Evolutionary conservation across 2,888 invertebrate genomes (phyloP).

Genomic region (Didymodactylos carnosus): DNA sequence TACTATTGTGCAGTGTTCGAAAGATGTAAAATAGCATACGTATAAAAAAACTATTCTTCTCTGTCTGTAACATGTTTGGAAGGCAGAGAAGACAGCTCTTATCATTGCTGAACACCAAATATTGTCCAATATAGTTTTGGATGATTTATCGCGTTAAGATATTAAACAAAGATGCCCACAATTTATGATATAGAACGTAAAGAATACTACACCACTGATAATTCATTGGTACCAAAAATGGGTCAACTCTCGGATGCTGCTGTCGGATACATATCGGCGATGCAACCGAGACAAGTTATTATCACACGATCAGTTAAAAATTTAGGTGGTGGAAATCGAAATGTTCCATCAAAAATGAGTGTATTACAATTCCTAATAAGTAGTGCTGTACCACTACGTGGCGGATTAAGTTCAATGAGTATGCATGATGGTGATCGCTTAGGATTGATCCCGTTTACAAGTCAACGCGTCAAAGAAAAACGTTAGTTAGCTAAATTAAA

Average conservation of each 20-base stretch:
- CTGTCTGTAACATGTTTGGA: too few relatives aligned
- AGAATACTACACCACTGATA: neutral
- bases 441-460: conserved; percentile 5
- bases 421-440: neutral
- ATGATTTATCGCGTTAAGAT: too few relatives aligned
- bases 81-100: too few relatives aligned
- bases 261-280: neutral
- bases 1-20: too few relatives aligned
- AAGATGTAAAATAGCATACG: too few relatives aligned
- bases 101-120: too few relatives aligned
- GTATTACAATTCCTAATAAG: neutral
- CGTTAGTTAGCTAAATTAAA: conserved; percentile 25
- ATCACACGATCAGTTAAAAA: neutral
- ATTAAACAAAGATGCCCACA: neutral
- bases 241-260: neutral
- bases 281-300: neutral
- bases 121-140: too few relatives aligned
- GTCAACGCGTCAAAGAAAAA: conserved; percentile 12
- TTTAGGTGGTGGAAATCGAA: neutral
- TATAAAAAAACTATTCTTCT: too few relatives aligned
- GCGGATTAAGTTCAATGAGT: too few relatives aligned
- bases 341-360: neutral
- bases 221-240: neutral
- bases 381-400: neutral
- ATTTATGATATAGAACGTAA: neutral